phyloP scores from a whole-genome alignment of 2,888 invertebrate genomes.

The Heliconius cydno region DNA sequence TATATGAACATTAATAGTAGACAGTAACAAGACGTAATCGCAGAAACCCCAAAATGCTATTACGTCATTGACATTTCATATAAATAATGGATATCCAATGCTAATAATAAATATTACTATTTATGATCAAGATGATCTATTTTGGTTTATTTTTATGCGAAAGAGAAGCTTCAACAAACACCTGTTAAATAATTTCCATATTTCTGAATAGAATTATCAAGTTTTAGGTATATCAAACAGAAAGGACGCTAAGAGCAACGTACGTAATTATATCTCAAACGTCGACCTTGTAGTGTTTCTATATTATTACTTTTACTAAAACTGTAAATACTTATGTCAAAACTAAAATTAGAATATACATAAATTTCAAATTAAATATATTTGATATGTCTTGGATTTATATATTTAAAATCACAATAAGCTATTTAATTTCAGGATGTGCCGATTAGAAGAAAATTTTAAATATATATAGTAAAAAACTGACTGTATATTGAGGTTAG shows the following conservation, averaged over 20 bases:
- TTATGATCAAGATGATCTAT: not conserved
- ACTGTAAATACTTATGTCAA: not conserved
- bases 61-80: not conserved
- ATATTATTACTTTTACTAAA: conserved; percentile 21
- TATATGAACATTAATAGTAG: no score
- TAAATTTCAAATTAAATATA: no score
- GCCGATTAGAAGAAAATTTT: no score
- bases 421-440: no score
- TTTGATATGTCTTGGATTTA: no score
- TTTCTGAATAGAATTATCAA: not conserved
- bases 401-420: no score
- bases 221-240: not conserved
- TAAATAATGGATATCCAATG: not conserved
- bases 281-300: not conserved
- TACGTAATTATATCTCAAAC: not conserved
- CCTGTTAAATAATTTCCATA: no score
- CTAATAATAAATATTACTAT: no score
- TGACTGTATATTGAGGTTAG: no score
- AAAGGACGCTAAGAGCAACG: not conserved
- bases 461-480: no score
- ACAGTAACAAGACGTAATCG: not conserved
- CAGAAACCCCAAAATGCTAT: not conserved
- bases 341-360: not conserved
- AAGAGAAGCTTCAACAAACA: not conserved
- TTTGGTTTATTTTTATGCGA: not conserved